Conservation (phyloP, 2,113 vertebrate species). For the Danionella cerebrum region DNA sequence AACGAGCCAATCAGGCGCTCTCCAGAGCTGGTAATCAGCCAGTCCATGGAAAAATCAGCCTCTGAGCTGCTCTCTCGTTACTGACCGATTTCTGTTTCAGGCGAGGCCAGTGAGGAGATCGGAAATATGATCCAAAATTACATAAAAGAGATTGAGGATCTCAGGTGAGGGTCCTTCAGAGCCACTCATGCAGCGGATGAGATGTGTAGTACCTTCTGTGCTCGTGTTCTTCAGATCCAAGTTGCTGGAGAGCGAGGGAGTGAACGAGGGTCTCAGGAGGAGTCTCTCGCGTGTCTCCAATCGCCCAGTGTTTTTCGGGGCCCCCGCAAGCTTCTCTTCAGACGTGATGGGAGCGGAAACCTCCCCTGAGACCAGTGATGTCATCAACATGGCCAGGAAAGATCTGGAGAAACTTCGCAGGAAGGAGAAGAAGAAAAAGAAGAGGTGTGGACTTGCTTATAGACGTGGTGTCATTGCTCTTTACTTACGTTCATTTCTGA, state of each 20-base stretch:
- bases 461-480: constrained; percentile 3
- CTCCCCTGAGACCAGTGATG: constrained; percentile 87
- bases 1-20: constrained; percentile 87
- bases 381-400: constrained; percentile 92
- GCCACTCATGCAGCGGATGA: no score
- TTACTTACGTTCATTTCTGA: constrained; percentile 43
- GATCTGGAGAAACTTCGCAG: constrained; percentile 93
- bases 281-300: constrained; percentile 80
- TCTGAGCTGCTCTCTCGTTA: no score
- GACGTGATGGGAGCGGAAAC: constrained; percentile 72
- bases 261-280: constrained; percentile 86
- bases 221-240: constrained; percentile 76
- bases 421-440: constrained; percentile 91
- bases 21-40: constrained; percentile 73
- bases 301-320: constrained; percentile 73
- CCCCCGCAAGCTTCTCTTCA: constrained; percentile 70
- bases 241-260: constrained; percentile 88
- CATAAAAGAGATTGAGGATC: constrained; percentile 96
- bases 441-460: constrained; percentile 66
- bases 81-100: no score
- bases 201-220: no score
- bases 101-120: constrained; percentile 92
- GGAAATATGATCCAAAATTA: constrained; percentile 96
- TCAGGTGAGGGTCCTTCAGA: constrained; percentile 75
- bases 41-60: background rate